Evolutionary conservation across 2,797 vertebrate species (phyloP).

Genomic region (Crocodylus rhombifer): DNA sequence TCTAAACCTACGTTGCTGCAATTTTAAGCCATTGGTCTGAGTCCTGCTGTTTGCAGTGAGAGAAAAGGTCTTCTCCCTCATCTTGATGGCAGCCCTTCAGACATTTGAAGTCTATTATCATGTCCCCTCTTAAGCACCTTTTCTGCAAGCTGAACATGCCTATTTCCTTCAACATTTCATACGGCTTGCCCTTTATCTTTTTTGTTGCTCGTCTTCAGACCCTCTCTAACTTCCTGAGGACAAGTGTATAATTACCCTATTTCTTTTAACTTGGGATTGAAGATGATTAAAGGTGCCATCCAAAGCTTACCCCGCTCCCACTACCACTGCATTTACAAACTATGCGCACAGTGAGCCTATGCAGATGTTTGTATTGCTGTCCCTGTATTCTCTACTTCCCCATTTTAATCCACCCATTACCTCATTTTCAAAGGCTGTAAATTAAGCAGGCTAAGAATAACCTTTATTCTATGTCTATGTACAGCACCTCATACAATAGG

Average conservation of each 20-base stretch:
- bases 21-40: no score
- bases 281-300: background rate
- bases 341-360: rapidly evolving
- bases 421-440: background rate
- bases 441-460: background rate
- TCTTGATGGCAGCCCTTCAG: no score
- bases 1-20: no score
- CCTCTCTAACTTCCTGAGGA: no score
- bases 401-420: background rate
- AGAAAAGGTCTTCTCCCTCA: no score
- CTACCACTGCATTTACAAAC: rapidly evolving
- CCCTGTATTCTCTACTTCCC: background rate
- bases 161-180: no score
- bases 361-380: background rate
- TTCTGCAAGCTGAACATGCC: no score
- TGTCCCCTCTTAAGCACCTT: no score
- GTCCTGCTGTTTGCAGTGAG: no score
- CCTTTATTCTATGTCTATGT: rapidly evolving
- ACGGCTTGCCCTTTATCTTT: no score
- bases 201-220: no score
- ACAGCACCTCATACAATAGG: rapidly evolving
- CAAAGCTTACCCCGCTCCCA: rapidly evolving
- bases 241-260: background rate
- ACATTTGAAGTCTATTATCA: no score
- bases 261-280: background rate